phyloP scores from a whole-genome alignment of 2,797 vertebrate genomes.

The Acipenser oxyrinchus region DNA sequence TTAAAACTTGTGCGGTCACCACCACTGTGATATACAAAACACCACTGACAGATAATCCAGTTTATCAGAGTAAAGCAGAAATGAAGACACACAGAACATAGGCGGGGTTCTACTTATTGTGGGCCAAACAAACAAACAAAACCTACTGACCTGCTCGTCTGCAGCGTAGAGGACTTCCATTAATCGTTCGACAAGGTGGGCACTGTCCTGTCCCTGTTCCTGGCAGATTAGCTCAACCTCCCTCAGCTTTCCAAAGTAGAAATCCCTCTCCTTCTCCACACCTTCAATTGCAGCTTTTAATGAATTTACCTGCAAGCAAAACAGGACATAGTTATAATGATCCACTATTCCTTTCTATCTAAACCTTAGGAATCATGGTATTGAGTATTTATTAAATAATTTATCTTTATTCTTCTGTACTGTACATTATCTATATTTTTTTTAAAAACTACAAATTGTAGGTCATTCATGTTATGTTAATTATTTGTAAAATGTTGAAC shows the following conservation, averaged over 20 bases:
- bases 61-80: constrained; percentile 3
- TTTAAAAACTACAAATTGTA: too few species aligned
- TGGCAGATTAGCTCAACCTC: constrained; percentile 96
- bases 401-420: too few species aligned
- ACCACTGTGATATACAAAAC: neutral
- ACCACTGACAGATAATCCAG: neutral
- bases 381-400: too few species aligned
- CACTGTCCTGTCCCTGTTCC: constrained; percentile 84
- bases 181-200: constrained; percentile 80
- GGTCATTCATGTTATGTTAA: too few species aligned
- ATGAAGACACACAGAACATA: neutral
- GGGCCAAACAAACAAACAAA: neutral
- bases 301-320: constrained; percentile 71
- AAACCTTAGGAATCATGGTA: too few species aligned
- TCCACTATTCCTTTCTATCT: too few species aligned
- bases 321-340: too few species aligned
- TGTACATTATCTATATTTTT: too few species aligned
- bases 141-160: constrained; percentile 80
- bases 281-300: constrained; percentile 94
- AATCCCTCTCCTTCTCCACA: constrained; percentile 96
- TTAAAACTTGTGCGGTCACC: neutral
- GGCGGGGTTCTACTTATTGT: neutral
- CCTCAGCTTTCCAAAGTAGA: constrained; percentile 96
- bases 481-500: too few species aligned
- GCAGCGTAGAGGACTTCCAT: constrained; percentile 94